phyloP scores from a whole-genome alignment of 2,888 invertebrate genomes.

The Bursaphelenchus okinawaensis region DNA sequence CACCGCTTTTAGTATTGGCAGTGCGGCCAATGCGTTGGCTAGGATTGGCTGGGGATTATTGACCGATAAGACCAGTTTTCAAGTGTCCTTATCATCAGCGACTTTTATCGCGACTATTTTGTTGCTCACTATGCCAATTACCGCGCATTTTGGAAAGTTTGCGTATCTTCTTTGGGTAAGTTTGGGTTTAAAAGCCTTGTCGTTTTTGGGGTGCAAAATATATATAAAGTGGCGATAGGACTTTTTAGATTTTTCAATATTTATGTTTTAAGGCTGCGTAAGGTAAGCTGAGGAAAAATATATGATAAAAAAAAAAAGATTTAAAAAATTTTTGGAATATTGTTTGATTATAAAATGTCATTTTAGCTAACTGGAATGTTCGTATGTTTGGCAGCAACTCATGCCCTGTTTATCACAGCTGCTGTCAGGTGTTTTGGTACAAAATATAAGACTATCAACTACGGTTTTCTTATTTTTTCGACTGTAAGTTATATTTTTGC shows the following conservation, averaged over 20 bases:
- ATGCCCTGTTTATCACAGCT: conserved; percentile 55
- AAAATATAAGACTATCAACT: conserved; percentile 49
- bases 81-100: conserved; percentile 55
- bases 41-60: conserved; percentile 61
- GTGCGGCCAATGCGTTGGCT: conserved; percentile 61
- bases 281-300: neutral
- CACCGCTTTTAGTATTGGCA: conserved; percentile 60
- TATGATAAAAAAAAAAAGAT: neutral
- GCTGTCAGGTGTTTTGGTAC: conserved; percentile 53
- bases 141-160: conserved; percentile 35
- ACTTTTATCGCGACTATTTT: conserved; percentile 48
- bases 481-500: conserved; percentile 41
- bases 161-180: conserved; percentile 39
- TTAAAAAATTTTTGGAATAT: too few relatives aligned
- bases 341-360: neutral
- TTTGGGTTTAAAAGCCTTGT: neutral
- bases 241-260: too few relatives aligned
- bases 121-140: conserved; percentile 52
- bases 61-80: conserved; percentile 60
- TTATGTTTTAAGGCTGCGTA: too few relatives aligned
- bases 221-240: too few relatives aligned
- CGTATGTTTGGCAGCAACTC: conserved; percentile 55
- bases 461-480: conserved; percentile 49
- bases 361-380: conserved; percentile 46
- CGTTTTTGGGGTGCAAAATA: neutral